These are phyloP conservation scores for Heterodera carotae DNA, from an alignment of 1,140 invertebrate genomes.

Conservation along the genomic window DNA sequence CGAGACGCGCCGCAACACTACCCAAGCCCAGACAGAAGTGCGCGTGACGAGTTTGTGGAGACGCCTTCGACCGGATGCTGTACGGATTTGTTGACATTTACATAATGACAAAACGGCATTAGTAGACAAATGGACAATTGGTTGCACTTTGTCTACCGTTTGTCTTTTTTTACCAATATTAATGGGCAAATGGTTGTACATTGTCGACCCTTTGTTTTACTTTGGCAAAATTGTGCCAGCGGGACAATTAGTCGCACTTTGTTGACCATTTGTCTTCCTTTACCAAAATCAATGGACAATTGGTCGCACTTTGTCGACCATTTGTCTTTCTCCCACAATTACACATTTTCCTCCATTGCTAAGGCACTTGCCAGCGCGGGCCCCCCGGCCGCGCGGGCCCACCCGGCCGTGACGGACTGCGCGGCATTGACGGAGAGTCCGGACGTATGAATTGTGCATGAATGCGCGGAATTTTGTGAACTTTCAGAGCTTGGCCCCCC, in stretches of 20 bases:
- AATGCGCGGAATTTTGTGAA: background rate
- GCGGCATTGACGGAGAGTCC: conserved; percentile 52
- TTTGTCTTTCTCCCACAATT: background rate
- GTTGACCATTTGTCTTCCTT: too few species aligned
- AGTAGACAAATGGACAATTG: too few species aligned
- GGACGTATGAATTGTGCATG: conserved; percentile 30
- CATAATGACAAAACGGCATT: too few species aligned
- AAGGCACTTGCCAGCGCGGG: conserved; percentile 52
- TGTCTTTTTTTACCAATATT: too few species aligned
- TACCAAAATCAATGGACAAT: too few species aligned
- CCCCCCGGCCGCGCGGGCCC: conserved; percentile 49
- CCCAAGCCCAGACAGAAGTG: conserved; percentile 9
- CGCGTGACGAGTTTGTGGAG: conserved; percentile 56
- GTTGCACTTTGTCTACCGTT: too few species aligned
- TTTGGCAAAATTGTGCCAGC: too few species aligned
- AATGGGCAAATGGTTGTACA: too few species aligned
- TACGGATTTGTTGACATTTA: background rate
- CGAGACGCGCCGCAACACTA: conserved; percentile 23
- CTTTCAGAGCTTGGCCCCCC: conserved; percentile 42
- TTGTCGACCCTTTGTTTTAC: too few species aligned
- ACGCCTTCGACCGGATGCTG: conserved; percentile 59
- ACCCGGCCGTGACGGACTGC: conserved; percentile 49
- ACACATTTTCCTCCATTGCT: background rate
- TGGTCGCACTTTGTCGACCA: background rate
- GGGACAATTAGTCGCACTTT: background rate